Evolutionary conservation across 92 coral and sea anemone genomes (phyloP).

Genomic region (Epizoanthus stellaris): DNA sequence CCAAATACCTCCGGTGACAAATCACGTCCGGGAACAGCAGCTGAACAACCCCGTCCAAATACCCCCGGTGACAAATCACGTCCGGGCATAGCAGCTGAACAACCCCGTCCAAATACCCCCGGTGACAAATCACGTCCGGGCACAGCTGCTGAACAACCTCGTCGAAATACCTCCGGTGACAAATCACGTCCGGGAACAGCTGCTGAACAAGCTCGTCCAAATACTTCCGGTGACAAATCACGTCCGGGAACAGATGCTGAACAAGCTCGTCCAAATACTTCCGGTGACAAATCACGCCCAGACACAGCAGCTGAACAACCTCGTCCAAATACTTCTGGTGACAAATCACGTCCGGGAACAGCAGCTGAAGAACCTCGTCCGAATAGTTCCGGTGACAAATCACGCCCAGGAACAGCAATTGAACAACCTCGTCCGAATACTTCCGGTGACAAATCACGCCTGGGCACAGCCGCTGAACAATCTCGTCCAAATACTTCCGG

Average conservation of each 20-base stretch:
- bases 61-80: slow-evolving; percentile 3
- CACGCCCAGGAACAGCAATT: too few relatives aligned
- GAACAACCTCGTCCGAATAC: too few relatives aligned
- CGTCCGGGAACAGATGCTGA: neutral
- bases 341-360: too few relatives aligned
- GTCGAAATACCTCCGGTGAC: neutral
- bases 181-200: neutral
- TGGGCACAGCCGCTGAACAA: too few relatives aligned
- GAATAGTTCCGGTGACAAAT: too few relatives aligned
- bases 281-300: too few relatives aligned
- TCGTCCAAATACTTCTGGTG: too few relatives aligned
- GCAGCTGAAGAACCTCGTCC: too few relatives aligned
- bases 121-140: neutral
- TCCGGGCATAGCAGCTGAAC: neutral
- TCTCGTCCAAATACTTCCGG: too few relatives aligned
- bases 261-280: too few relatives aligned
- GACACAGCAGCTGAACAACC: too few relatives aligned
- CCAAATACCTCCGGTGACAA: neutral
- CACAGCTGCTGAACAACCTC: neutral
- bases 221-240: neutral
- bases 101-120: neutral
- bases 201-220: neutral
- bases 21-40: neutral
- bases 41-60: neutral
- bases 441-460: too few relatives aligned